phyloP scores from a whole-genome alignment of 2,888 invertebrate genomes.

The Stenurella melanura region DNA sequence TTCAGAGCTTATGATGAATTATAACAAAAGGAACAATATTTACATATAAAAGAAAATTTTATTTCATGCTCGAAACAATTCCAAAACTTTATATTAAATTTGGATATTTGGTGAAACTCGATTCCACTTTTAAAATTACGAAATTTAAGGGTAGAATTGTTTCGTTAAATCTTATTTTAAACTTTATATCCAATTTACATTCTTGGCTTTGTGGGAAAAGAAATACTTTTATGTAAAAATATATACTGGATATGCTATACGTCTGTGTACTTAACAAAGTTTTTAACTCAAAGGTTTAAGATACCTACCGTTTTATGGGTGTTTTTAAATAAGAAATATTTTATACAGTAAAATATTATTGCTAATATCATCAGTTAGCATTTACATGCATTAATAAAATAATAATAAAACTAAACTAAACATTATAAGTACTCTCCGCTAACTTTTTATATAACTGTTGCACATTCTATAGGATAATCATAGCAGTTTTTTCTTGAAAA shows the following conservation, averaged over 20 bases:
- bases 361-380: too few species aligned
- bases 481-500: too few species aligned
- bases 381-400: too few species aligned
- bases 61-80: conserved; percentile 8
- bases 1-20: conserved; percentile 1
- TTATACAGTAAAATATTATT: too few species aligned
- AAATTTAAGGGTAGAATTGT: conserved; percentile 31
- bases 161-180: conserved; percentile 35
- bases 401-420: too few species aligned
- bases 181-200: conserved; percentile 42
- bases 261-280: not conserved
- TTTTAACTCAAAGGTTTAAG: too few species aligned
- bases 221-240: not conserved
- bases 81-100: conserved; percentile 28
- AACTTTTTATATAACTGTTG: too few species aligned
- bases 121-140: conserved; percentile 27
- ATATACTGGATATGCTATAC: not conserved
- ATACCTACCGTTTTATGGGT: too few species aligned
- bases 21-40: conserved; percentile 4
- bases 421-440: too few species aligned
- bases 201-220: not conserved
- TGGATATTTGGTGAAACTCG: conserved; percentile 31
- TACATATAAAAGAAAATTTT: conserved; percentile 10
- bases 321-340: not conserved
- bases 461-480: too few species aligned